phyloP scores from a whole-genome alignment of 2,797 vertebrate species.

The Paguma larvata region DNA sequence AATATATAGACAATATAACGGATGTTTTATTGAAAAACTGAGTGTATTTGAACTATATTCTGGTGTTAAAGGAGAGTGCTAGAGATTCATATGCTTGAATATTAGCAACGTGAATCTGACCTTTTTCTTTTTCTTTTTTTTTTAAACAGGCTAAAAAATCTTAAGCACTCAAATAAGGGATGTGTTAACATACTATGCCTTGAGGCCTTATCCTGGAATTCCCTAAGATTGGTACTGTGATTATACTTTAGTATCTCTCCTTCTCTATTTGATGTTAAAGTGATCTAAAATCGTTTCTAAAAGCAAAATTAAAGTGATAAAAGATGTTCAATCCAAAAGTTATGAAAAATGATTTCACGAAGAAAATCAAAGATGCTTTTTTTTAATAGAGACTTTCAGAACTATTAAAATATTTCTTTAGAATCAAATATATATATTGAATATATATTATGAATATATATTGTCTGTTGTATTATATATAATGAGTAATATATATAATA shows the following conservation, averaged over 20 bases:
- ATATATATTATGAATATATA: neutral
- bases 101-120: neutral
- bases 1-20: neutral
- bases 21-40: neutral
- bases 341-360: slow-evolving; percentile 49
- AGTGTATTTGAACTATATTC: neutral
- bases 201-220: neutral
- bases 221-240: neutral
- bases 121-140: neutral
- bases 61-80: neutral
- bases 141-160: neutral
- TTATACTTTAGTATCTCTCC: neutral
- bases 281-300: slow-evolving; percentile 66
- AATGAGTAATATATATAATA: too few relatives aligned
- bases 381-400: neutral
- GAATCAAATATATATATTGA: neutral
- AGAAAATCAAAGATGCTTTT: slow-evolving; percentile 62
- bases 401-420: slow-evolving; percentile 5
- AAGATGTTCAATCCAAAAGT: slow-evolving; percentile 37
- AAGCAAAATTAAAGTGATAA: slow-evolving; percentile 53
- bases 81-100: neutral
- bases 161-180: neutral
- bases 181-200: neutral
- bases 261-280: slow-evolving; percentile 55
- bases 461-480: too few relatives aligned